Base-by-base conservation (phyloP, 2,797 vertebrate species). In the Hydrocynus forskahlii region DNA sequence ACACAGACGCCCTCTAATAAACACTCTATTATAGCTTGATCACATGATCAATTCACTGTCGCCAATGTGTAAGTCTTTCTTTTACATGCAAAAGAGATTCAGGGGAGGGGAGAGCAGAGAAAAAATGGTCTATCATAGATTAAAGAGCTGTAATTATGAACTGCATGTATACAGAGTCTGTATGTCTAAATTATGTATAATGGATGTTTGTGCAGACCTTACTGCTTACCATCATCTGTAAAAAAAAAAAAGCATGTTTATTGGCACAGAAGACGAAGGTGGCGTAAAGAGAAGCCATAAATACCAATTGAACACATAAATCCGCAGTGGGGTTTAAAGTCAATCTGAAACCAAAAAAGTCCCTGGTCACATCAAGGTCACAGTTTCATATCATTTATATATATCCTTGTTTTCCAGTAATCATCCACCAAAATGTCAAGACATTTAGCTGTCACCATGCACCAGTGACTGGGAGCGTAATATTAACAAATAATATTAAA, bases 1-100 rank as follows among this genome's bases (percentile, higher is more conserved):
- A 80, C 80, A 85, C 63, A 64, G 55, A 60, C 73, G 5, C 68
- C 35, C 75, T 68, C 69, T 79, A 40, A 81, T 87, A 81, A 87
- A 85, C 81, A 77, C 86, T 66, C 55, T 19, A 79, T 76, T 87
- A 74, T 79, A 16, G 9, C 29, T 55, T 64, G 72, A 68, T 78
- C 84, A 73, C 79, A 83, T 81, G 84, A 83, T 71, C 81, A 29
- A 45, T 25, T 48, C 21, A 21, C 62, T 63, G 48, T 83, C 25
- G 77, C 19, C 25, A 7, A 55, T 73, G 84, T 72, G 66, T 50
- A 16, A 21, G 45, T 71, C 55, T 75, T 82, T 81, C 57, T 70
- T 29, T 68, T 66, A 43, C 66, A 76, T 68, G 60, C 57, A 81
- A 80, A 80, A 55, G 8, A 5, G 2, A 52, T 54, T 81, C 73